Percentiles rank a stretch among this genome's conserved stretches.
Conservation (phyloP, 2,888 invertebrate species). For the Pollenia angustigena region DNA sequence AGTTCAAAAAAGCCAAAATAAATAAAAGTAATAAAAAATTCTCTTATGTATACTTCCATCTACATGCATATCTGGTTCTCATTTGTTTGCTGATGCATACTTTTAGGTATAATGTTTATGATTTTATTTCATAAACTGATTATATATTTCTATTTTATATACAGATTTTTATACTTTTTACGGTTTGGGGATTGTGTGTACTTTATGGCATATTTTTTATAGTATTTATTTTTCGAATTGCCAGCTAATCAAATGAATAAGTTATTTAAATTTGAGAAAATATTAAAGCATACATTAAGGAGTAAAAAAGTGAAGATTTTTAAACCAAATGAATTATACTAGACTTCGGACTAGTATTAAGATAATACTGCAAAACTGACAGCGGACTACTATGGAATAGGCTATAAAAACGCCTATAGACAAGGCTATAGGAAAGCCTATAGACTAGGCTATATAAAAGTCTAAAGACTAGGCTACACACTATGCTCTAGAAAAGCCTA, state of each 20-base stretch:
- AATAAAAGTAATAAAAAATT: constrained; percentile 44
- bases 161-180: constrained; percentile 22
- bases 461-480: too few species aligned
- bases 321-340: too few species aligned
- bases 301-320: background rate
- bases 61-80: constrained; percentile 29
- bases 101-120: constrained; percentile 53
- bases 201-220: constrained; percentile 12
- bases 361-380: too few species aligned
- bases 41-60: background rate
- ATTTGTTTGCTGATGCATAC: constrained; percentile 56
- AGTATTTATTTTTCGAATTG: constrained; percentile 1
- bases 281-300: constrained; percentile 4
- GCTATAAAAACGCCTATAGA: too few species aligned
- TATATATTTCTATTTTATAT: constrained; percentile 60
- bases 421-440: too few species aligned
- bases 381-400: too few species aligned
- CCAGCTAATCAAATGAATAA: constrained; percentile 15
- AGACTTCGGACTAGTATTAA: too few species aligned
- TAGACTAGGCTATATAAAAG: too few species aligned
- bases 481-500: too few species aligned
- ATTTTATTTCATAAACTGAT: constrained; percentile 60
- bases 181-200: background rate
- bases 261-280: background rate
- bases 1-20: constrained; percentile 8